Evolutionary conservation across 1,140 invertebrate genomes (phyloP).

Genomic region (Gryllus bimaculatus): DNA sequence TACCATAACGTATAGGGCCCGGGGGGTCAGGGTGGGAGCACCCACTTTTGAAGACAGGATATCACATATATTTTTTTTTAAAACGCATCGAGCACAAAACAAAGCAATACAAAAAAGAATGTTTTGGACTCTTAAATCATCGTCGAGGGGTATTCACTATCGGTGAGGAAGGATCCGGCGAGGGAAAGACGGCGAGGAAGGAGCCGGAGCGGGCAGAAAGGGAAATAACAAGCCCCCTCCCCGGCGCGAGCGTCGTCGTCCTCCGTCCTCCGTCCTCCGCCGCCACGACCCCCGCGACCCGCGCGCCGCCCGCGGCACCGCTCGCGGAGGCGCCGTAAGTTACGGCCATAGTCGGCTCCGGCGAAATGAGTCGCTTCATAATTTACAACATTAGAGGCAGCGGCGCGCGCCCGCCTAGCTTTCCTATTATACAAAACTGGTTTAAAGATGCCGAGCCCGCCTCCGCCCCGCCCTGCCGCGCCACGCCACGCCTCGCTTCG

Average conservation of each 20-base stretch:
- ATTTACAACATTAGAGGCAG: conserved; percentile 1
- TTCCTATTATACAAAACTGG: conserved; percentile 5
- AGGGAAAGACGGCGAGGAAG: not conserved
- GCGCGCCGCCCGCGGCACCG: too few relatives aligned
- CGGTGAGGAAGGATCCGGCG: not conserved
- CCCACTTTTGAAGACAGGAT: conserved; percentile 1
- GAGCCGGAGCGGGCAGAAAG: not conserved
- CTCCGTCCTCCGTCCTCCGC: not conserved
- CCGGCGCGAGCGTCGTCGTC: not conserved
- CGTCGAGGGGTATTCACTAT: not conserved
- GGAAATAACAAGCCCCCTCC: not conserved
- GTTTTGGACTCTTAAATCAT: not conserved
- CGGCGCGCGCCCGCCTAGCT: not conserved
- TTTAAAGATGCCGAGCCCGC: not conserved
- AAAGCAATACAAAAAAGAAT: not conserved
- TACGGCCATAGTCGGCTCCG: not conserved
- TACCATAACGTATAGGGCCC: not conserved
- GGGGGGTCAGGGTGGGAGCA: not conserved
- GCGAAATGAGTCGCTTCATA: conserved; percentile 3
- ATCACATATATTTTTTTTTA: not conserved
- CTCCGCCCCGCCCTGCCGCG: not conserved
- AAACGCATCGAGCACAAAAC: not conserved
- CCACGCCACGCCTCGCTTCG: not conserved
- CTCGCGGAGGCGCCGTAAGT: not conserved
- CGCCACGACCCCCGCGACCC: not conserved